Base-by-base conservation (phyloP, 1,140 invertebrate species). In the Hormaphis cornu region DNA sequence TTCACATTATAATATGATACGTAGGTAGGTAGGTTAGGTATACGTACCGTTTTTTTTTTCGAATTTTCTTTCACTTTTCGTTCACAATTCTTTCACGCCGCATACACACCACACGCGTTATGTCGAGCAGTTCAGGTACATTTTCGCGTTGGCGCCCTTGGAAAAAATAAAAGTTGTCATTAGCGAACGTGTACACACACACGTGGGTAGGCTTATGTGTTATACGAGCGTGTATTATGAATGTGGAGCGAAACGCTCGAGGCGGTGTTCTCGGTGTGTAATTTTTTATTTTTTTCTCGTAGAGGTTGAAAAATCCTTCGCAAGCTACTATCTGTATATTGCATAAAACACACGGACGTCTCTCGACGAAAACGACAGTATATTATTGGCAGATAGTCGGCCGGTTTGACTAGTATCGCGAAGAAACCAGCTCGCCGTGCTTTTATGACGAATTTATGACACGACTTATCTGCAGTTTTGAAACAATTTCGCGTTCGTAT, bases 141-240 rank as follows among this genome's bases (percentile, higher is more conserved):
- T 66, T 66, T 56, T 46, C 50, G 61, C 61, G 61, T 66, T 48
- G 42, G 42, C 28, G 61, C 26, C 61, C 61, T 66, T 66, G 61
- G 42, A n/a, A 48, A 58, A 58, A 63, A 44, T 42, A 63, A 66
- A 66, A 66, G 61, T 66, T 33, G 42, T 66, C 58, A 66, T 66
- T 50, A 66, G 26, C 18, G 37, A 10, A 28, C 28, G 30, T 20
- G 9, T 56, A n/a, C 18, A 18, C 35, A 33, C 20, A 40, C 33
- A 66, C 44, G 44, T 66, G 40, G 61, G 61, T 50, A 50, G 44
- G 26, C 42, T 66, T 66, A 66, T 63, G 22, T 35, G 28, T n/a
- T n/a, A n/a, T n/a, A n/a, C n/a, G n/a, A n/a, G n/a, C n/a, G n/a
- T 56, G 33, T 20, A 40, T 22, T 20, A 63, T 28, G 24, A 33